Percentiles rank a stretch among this genome's conserved stretches.
These are phyloP conservation scores for Harmothoe impar DNA, from an alignment of 2,888 invertebrate genomes.

Conservation along the genomic window DNA sequence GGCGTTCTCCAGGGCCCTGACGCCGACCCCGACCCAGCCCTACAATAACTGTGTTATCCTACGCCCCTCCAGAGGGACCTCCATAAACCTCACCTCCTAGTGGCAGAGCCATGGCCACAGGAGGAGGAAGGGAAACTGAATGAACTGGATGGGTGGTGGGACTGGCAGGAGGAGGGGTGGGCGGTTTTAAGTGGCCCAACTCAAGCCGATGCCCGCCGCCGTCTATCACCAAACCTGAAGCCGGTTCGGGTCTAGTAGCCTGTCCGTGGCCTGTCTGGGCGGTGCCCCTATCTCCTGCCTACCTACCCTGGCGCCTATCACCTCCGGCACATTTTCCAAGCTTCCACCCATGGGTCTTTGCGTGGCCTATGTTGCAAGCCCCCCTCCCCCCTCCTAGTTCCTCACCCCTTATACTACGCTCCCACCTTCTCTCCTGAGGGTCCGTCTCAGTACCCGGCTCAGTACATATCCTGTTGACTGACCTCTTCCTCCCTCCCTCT, in stretches of 20 bases:
- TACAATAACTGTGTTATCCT: background rate
- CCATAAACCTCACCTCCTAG: slow-evolving; percentile 14
- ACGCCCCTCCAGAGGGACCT: background rate
- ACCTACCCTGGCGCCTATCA: background rate
- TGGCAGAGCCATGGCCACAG: background rate
- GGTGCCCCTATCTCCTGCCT: background rate
- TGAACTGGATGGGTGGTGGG: background rate
- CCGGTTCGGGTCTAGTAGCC: background rate
- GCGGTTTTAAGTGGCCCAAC: background rate
- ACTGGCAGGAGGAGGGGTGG: background rate
- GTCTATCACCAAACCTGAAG: background rate
- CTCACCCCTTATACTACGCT: background rate
- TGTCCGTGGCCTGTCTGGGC: background rate
- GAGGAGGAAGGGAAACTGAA: background rate
- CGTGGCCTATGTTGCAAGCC: background rate
- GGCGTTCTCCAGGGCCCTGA: too few relatives aligned
- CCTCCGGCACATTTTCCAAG: background rate
- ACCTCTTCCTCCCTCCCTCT: too few relatives aligned
- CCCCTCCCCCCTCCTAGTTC: background rate
- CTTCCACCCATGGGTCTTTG: background rate
- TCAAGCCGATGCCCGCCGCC: background rate
- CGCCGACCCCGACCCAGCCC: too few relatives aligned
- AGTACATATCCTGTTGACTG: too few relatives aligned
- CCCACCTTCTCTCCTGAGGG: too few relatives aligned
- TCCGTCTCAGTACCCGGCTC: too few relatives aligned